Evolutionary conservation across 2,797 vertebrate species (phyloP).

Genomic region (Chelidonichthys spinosus): DNA sequence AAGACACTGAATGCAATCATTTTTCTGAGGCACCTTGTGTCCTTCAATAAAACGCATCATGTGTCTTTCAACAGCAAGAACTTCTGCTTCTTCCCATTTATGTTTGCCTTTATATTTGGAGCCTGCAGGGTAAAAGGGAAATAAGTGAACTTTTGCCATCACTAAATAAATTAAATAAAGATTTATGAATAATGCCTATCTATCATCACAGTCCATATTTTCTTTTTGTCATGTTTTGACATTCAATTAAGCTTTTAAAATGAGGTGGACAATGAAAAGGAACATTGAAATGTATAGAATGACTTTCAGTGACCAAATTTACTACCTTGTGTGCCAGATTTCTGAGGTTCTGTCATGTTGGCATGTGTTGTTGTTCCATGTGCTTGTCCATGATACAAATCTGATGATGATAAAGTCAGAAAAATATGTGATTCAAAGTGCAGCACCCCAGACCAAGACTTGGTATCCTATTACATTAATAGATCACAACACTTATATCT

Average conservation of each 20-base stretch:
- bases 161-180: background rate
- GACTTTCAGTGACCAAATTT: background rate
- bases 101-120: constrained; percentile 31
- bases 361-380: background rate
- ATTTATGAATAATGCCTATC: background rate
- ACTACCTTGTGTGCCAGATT: constrained; percentile 45
- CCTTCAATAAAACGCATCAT: constrained; percentile 65
- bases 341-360: background rate
- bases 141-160: background rate
- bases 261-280: background rate
- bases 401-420: background rate
- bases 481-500: background rate
- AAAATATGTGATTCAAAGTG: background rate
- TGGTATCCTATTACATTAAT: background rate
- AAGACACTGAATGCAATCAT: constrained; percentile 71
- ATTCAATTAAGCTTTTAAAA: background rate
- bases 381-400: constrained; percentile 4
- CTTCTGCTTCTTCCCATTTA: constrained; percentile 61
- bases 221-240: background rate
- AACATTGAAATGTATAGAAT: background rate
- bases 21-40: constrained; percentile 71
- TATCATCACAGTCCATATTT: background rate
- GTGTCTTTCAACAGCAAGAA: constrained; percentile 68
- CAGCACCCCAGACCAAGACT: background rate
- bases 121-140: constrained; percentile 25